Percentiles rank a stretch among this genome's conserved stretches.
These are phyloP conservation scores for Idaea dimidiata DNA, from an alignment of 2,888 invertebrate genomes.

Conservation along the genomic window DNA sequence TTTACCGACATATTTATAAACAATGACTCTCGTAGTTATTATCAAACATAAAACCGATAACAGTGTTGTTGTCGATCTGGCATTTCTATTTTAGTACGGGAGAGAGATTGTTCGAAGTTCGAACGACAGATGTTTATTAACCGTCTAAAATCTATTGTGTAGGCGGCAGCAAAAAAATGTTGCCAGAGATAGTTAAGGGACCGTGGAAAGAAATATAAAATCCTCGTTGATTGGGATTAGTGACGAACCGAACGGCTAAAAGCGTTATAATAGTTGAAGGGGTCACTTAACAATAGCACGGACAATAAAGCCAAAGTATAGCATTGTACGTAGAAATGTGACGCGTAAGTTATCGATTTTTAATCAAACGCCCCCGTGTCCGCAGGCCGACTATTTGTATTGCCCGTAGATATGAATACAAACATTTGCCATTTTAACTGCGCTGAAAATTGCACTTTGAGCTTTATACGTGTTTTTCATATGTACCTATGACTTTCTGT, in stretches of 20 bases:
- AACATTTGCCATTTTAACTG: conserved; percentile 7
- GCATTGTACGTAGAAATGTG: conserved; percentile 52
- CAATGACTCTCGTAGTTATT: neutral
- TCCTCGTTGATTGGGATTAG: conserved; percentile 69
- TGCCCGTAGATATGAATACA: conserved; percentile 10
- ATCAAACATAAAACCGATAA: conserved; percentile 5
- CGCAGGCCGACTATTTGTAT: conserved; percentile 23
- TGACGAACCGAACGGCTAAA: conserved; percentile 46
- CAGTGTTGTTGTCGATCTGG: conserved; percentile 6
- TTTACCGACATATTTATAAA: neutral
- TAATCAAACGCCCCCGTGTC: conserved; percentile 67
- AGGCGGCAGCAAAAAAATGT: conserved; percentile 41
- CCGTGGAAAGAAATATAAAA: conserved; percentile 50
- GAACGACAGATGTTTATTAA: conserved; percentile 45
- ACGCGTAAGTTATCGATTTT: conserved; percentile 73
- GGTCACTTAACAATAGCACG: conserved; percentile 56
- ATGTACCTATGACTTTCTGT: neutral
- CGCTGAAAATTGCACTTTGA: neutral
- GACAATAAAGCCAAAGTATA: conserved; percentile 54
- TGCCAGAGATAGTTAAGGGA: conserved; percentile 41
- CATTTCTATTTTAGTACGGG: conserved; percentile 31
- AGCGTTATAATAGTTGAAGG: conserved; percentile 57
- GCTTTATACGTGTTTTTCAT: neutral
- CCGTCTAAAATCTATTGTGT: conserved; percentile 35
- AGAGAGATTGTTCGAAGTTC: conserved; percentile 28